A percentile compares a stretch with the other conserved stretches of the same genome.
Evolutionary conservation across 2,888 invertebrate species (phyloP).

Genomic region (Isotomurus palustris): DNA sequence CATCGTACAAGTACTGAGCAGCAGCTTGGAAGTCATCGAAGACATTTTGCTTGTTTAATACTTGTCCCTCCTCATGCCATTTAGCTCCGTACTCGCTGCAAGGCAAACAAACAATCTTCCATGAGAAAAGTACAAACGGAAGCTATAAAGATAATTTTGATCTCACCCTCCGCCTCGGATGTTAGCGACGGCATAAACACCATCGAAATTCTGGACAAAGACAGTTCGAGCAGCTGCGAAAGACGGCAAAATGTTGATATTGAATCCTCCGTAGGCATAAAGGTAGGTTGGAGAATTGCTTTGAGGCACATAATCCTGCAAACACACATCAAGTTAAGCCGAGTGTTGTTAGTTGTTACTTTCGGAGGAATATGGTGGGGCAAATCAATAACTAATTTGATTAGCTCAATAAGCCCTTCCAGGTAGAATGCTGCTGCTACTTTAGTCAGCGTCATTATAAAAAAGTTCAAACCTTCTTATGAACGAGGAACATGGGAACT

Average conservation of each 20-base stretch:
- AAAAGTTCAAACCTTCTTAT: slow-evolving; percentile 62
- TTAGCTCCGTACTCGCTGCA: slow-evolving; percentile 57
- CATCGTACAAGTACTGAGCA: slow-evolving; percentile 76
- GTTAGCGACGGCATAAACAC: slow-evolving; percentile 85
- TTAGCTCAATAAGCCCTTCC: too few species aligned
- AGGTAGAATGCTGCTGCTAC: too few species aligned
- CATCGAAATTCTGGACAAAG: slow-evolving; percentile 83
- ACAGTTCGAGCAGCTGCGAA: slow-evolving; percentile 84
- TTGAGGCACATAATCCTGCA: slow-evolving; percentile 50
- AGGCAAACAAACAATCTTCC: neutral
- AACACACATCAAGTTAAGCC: too few species aligned
- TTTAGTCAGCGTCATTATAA: too few species aligned
- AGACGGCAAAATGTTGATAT: slow-evolving; percentile 80
- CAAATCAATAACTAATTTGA: too few species aligned
- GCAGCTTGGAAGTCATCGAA: slow-evolving; percentile 95
- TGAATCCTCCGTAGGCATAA: slow-evolving; percentile 97
- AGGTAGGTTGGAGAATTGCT: slow-evolving; percentile 74
- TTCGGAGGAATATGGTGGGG: too few species aligned
- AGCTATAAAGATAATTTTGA: neutral
- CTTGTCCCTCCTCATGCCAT: slow-evolving; percentile 91
- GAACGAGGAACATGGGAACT: slow-evolving; percentile 91
- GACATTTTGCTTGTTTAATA: slow-evolving; percentile 91
- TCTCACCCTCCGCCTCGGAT: slow-evolving; percentile 80
- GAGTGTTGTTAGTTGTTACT: too few species aligned
- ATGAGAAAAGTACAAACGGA: neutral